Evolutionary conservation across 2,888 invertebrate genomes (phyloP).

Genomic region (Drosophila vallismaia): DNA sequence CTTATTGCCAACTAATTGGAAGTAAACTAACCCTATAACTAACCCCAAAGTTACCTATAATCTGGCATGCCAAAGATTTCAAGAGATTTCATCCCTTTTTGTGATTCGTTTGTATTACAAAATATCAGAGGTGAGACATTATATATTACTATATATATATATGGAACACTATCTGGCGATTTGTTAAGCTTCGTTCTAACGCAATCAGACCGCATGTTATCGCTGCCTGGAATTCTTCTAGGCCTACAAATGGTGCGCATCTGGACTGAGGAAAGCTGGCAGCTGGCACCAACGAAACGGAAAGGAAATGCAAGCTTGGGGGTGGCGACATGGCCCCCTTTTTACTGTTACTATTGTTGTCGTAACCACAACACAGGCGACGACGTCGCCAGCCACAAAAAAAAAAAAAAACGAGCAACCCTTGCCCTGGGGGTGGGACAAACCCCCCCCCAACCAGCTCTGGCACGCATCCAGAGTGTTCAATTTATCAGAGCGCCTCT

Average conservation of each 20-base stretch:
- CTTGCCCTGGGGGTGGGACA: conserved; percentile 28
- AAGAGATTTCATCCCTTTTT: neutral
- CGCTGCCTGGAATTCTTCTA: conserved; percentile 26
- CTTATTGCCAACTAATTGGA: too few relatives aligned
- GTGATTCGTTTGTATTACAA: neutral
- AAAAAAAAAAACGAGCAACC: conserved; percentile 40
- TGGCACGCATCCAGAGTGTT: conserved; percentile 43
- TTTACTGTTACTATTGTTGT: conserved; percentile 35
- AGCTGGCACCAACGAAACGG: conserved; percentile 15
- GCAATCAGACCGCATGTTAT: conserved; percentile 33
- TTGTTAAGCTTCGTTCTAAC: neutral
- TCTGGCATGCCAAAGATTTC: neutral
- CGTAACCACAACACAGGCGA: conserved; percentile 33
- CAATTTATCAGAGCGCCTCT: conserved; percentile 61
- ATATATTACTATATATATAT: too few relatives aligned
- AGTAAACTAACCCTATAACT: too few relatives aligned
- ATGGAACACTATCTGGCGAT: conserved; percentile 2
- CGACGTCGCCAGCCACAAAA: conserved; percentile 4
- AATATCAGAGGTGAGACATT: conserved; percentile 7
- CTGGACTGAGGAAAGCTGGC: conserved; percentile 16
- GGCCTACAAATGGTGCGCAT: conserved; percentile 25
- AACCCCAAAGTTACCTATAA: neutral
- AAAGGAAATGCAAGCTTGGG: conserved; percentile 16
- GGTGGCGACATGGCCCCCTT: conserved; percentile 16
- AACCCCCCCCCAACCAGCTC: conserved; percentile 7